Conservation (phyloP, 2,113 vertebrate genomes). For the Nannobrachium achirus region DNA sequence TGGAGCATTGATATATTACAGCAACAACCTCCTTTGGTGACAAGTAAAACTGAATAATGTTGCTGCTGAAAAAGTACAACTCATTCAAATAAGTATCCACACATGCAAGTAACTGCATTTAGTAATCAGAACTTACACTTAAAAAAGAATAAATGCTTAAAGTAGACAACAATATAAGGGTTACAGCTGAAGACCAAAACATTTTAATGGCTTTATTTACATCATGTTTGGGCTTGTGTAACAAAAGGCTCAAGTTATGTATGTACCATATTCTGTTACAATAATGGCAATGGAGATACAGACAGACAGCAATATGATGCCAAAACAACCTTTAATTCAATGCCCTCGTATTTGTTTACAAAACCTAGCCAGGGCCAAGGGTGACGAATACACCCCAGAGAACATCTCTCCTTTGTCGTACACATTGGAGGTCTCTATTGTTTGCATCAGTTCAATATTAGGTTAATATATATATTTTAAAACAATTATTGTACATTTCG, state of each 20-base stretch:
- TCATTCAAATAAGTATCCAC: conserved; percentile 37
- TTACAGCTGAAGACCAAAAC: conserved; percentile 56
- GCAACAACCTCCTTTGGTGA: conserved; percentile 49
- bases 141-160: conserved; percentile 36
- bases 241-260: conserved; percentile 27
- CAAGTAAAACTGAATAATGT: conserved; percentile 37
- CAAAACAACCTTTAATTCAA: conserved; percentile 44
- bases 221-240: conserved; percentile 41
- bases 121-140: conserved; percentile 36
- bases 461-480: conserved; percentile 33
- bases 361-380: conserved; percentile 18
- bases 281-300: conserved; percentile 53
- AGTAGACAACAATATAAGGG: conserved; percentile 49
- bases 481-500: conserved; percentile 35
- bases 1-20: conserved; percentile 43
- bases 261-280: conserved; percentile 37
- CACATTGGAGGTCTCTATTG: conserved; percentile 4
- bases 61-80: conserved; percentile 27
- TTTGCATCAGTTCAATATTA: conserved; percentile 37
- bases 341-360: conserved; percentile 47
- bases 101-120: conserved; percentile 62
- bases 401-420: conserved; percentile 8
- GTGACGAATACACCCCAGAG: conserved; percentile 10
- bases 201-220: conserved; percentile 68
- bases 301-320: conserved; percentile 44